Evolutionary conservation across 1,140 invertebrate species (phyloP).

Genomic region (Bombus haemorrhoidalis): DNA sequence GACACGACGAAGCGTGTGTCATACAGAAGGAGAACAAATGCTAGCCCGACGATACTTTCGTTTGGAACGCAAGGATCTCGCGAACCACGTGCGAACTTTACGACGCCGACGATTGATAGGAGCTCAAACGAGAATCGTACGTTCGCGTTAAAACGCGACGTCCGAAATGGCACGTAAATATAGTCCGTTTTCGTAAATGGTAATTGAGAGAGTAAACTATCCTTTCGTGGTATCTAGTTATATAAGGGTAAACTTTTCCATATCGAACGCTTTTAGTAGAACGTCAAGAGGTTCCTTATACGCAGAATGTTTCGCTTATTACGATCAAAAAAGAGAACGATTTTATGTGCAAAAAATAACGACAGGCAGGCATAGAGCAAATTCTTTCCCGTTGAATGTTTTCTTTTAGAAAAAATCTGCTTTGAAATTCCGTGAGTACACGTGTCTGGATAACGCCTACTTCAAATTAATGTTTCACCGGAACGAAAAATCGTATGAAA

Average conservation of each 20-base stretch:
- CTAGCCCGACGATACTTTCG: background rate
- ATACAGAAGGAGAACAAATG: conserved; percentile 18
- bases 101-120: background rate
- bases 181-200: too few species aligned
- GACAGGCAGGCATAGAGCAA: too few species aligned
- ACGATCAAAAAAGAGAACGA: background rate
- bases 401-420: too few species aligned
- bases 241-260: too few species aligned
- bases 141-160: background rate
- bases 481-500: too few species aligned
- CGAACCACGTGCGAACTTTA: conserved; percentile 28
- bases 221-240: background rate
- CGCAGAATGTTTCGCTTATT: background rate
- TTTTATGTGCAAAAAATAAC: too few species aligned
- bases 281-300: background rate
- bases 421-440: too few species aligned
- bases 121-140: background rate
- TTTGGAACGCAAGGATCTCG: background rate
- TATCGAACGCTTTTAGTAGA: too few species aligned
- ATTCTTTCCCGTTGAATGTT: too few species aligned
- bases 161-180: background rate
- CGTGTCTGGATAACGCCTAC: too few species aligned
- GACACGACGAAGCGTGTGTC: conserved; percentile 33
- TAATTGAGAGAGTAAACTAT: background rate
- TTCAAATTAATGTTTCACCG: too few species aligned